Percentiles rank a stretch among this genome's conserved stretches.
These are phyloP conservation scores for Leptinotarsa haldemani DNA, from an alignment of 2,888 invertebrate genomes.

Conservation along the genomic window DNA sequence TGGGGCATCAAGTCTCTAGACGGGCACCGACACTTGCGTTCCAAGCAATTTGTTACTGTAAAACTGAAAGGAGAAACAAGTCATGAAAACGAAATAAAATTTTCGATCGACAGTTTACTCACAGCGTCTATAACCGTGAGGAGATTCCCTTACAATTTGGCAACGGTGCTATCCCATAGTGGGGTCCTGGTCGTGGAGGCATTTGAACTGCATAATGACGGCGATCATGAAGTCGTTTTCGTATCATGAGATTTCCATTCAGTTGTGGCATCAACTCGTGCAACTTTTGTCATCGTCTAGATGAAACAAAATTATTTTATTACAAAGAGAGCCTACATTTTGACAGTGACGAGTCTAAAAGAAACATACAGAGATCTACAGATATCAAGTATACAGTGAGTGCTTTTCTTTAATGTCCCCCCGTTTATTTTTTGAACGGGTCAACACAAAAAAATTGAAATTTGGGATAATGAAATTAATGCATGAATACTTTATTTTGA, in stretches of 20 bases:
- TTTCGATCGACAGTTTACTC: conserved; percentile 51
- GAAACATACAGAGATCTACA: too few relatives aligned
- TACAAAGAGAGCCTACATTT: too few relatives aligned
- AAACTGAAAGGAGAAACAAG: conserved; percentile 64
- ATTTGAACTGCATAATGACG: conserved; percentile 74
- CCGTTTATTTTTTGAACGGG: too few relatives aligned
- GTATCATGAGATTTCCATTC: conserved; percentile 63
- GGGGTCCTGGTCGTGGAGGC: conserved; percentile 64
- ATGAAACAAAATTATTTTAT: not conserved
- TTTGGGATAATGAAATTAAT: too few relatives aligned
- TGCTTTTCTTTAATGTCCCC: too few relatives aligned
- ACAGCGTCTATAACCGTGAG: conserved; percentile 70
- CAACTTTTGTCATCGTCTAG: conserved; percentile 47
- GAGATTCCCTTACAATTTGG: conserved; percentile 68
- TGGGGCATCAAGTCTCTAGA: conserved; percentile 78
- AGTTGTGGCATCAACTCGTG: conserved; percentile 45
- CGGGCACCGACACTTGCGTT: conserved; percentile 74
- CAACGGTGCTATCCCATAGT: conserved; percentile 64
- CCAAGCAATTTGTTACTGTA: conserved; percentile 74
- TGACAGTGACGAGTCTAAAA: too few relatives aligned
- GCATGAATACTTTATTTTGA: too few relatives aligned
- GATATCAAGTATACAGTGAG: too few relatives aligned
- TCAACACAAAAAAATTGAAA: too few relatives aligned
- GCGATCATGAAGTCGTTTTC: conserved; percentile 76
- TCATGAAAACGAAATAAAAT: conserved; percentile 17